These are phyloP conservation scores for Fulmarus glacialis DNA, from an alignment of 2,113 vertebrate species.

Conservation along the genomic window DNA sequence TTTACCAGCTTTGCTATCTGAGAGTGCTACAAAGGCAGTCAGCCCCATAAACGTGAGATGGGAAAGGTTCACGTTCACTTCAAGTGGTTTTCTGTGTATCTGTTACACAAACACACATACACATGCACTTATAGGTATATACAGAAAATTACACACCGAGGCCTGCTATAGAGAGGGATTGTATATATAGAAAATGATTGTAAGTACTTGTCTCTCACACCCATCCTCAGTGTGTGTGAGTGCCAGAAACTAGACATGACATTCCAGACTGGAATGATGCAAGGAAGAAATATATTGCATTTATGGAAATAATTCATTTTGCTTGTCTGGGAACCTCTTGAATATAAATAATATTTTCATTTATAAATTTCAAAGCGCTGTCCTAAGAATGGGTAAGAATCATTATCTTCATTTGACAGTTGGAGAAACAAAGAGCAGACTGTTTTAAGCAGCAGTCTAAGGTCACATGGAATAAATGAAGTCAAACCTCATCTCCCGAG, in stretches of 20 bases:
- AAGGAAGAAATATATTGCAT: slow-evolving; percentile 19
- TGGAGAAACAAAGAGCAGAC: slow-evolving; percentile 56
- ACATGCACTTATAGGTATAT: too few relatives aligned
- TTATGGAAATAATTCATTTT: slow-evolving; percentile 59
- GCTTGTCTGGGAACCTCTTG: slow-evolving; percentile 39
- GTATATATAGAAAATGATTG: not conserved
- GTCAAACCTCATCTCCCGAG: slow-evolving; percentile 11
- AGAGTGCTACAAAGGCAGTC: not conserved
- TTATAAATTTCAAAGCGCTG: slow-evolving; percentile 49
- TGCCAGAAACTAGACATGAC: not conserved
- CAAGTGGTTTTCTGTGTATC: not conserved
- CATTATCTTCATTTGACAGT: slow-evolving; percentile 62
- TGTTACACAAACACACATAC: not conserved
- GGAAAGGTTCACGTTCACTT: not conserved
- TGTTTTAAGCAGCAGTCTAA: slow-evolving; percentile 38
- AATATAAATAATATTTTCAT: slow-evolving; percentile 64
- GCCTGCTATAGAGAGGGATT: not conserved
- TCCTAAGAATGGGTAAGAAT: slow-evolving; percentile 52
- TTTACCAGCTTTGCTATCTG: not conserved
- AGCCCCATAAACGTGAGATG: not conserved
- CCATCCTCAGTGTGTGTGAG: not conserved
- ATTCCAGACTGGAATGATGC: slow-evolving; percentile 8
- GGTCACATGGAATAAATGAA: slow-evolving; percentile 61
- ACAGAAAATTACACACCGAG: not conserved
- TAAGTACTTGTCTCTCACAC: not conserved